These are phyloP conservation scores for Saturnia japonica DNA, from an alignment of 2,888 invertebrate species.

Conservation along the genomic window DNA sequence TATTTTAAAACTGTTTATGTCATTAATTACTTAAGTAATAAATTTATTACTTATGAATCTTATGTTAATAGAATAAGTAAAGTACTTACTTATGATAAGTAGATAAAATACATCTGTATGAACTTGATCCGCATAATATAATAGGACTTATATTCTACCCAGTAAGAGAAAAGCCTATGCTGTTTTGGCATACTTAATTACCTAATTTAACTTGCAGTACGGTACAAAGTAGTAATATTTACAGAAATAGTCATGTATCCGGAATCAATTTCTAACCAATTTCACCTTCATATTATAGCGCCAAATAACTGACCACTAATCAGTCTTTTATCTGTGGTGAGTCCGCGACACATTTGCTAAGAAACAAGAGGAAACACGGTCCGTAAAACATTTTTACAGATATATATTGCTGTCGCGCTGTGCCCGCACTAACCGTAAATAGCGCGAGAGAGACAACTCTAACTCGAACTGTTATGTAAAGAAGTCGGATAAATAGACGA, in stretches of 20 bases:
- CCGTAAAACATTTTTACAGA: too few relatives aligned
- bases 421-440: too few relatives aligned
- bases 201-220: background rate
- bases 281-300: background rate
- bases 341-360: constrained; percentile 1
- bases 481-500: too few relatives aligned
- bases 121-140: background rate
- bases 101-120: background rate
- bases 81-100: too few relatives aligned
- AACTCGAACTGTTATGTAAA: too few relatives aligned
- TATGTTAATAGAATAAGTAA: background rate
- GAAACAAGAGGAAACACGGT: too few relatives aligned
- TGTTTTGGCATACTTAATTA: background rate
- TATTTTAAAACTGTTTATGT: background rate
- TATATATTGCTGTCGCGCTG: too few relatives aligned
- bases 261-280: background rate
- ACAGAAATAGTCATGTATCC: background rate
- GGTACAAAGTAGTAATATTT: background rate
- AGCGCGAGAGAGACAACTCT: too few relatives aligned
- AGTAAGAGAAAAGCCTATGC: background rate
- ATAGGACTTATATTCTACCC: background rate
- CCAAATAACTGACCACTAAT: background rate
- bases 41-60: background rate
- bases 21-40: too few relatives aligned
- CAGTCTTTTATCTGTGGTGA: background rate